Evolutionary conservation across 2,113 vertebrate genomes (phyloP).

Genomic region (Martes martes): DNA sequence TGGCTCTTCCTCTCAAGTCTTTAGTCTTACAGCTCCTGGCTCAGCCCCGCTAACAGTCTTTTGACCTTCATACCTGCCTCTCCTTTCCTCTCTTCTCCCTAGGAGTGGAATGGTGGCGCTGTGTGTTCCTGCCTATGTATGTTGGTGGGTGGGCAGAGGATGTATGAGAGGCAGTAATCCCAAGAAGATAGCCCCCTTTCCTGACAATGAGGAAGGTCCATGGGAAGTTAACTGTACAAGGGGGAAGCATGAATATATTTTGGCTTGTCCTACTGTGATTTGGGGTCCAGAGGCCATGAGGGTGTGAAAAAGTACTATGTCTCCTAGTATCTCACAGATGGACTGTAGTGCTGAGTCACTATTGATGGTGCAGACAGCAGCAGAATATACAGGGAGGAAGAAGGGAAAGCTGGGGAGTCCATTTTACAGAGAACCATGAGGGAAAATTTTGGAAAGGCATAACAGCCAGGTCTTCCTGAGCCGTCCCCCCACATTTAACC

Average conservation of each 20-base stretch:
- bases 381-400: not conserved
- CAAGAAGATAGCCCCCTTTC: not conserved
- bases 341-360: not conserved
- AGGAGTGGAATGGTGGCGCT: not conserved
- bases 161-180: not conserved
- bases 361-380: not conserved
- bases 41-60: not conserved
- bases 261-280: not conserved
- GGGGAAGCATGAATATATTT: not conserved
- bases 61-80: not conserved
- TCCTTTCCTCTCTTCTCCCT: not conserved
- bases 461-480: not conserved
- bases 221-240: not conserved
- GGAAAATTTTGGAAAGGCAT: not conserved
- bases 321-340: not conserved
- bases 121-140: not conserved
- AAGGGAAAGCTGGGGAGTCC: not conserved
- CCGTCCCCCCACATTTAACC: not conserved
- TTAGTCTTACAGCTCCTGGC: not conserved
- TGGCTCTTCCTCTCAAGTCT: not conserved
- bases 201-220: not conserved
- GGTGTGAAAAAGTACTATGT: not conserved
- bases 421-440: not conserved
- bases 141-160: not conserved
- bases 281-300: not conserved